Base-by-base conservation (phyloP, 2,113 vertebrate genomes). In the Garra rufa region DNA sequence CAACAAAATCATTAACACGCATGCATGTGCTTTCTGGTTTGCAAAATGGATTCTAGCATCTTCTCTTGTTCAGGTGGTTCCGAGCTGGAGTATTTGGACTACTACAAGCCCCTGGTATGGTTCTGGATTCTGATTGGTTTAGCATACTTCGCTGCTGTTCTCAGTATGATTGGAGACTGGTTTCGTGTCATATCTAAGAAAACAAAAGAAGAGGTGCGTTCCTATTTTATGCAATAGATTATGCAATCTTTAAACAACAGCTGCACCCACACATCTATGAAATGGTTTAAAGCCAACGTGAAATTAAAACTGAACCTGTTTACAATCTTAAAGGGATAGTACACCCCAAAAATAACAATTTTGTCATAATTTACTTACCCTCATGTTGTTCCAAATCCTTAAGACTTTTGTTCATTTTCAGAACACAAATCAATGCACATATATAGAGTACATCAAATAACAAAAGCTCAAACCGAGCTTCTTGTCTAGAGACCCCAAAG, bases 121-220 rank as follows among this genome's bases (percentile, higher is more conserved):
- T 99, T 99, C 86, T 99, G 97, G 97, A 99, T 99, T 91, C 94
- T 99, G n/a, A 97, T 99, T 26, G 98, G 98, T 0, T 95, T 99
- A 63, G 98, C 98, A 0, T 99, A 99, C 91, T 99, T 99, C 82
- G 98, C 98, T 2, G 98, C 98, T 48, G 96, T 99, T 70, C 96
- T 99, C 88, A 99, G 98, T 86, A 99, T 99, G 98, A 99, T 99
- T 61, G 96, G 98, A 87, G 98, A 99, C 90, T 99, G 98, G 98
- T 95, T 99, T 85, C 95, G 98, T 50, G 98, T 98, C 84, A 97
- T 99, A 88, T 99, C 98, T 24, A 98, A 97, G 94, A 99, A 99
- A 94, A 99, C 98, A 2, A 99, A 99, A 89, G 98, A 99, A 92
- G 98, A 99, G 97, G 98, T 99, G 59, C 19, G 41, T 69, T 44